phyloP scores from a whole-genome alignment of 2,888 invertebrate species.

The Willowsia nigromaculata region DNA sequence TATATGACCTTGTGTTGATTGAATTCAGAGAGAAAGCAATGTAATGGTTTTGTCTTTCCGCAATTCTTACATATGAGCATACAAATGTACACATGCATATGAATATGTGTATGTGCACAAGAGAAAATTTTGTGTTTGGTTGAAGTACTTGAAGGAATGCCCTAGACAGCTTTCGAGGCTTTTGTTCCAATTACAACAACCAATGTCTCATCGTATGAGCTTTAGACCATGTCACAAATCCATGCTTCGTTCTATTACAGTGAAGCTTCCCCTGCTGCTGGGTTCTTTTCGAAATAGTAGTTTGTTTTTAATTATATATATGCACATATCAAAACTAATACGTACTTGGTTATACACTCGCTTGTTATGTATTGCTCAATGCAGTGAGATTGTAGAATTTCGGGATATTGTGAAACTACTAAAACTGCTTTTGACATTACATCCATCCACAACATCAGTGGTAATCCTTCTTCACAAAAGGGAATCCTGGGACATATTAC shows the following conservation, averaged over 20 bases:
- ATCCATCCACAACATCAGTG: conserved; percentile 34
- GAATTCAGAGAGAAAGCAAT: conserved; percentile 2
- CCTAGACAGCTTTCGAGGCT: conserved; percentile 40
- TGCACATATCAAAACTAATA: neutral
- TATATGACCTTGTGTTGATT: conserved; percentile 45
- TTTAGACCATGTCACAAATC: conserved; percentile 33
- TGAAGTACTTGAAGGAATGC: conserved; percentile 15
- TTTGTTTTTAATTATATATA: conserved; percentile 31
- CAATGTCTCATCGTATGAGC: conserved; percentile 24
- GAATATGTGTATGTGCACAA: neutral
- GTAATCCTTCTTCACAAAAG: conserved; percentile 46
- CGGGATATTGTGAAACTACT: conserved; percentile 1
- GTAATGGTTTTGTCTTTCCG: neutral
- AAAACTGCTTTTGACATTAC: conserved; percentile 45
- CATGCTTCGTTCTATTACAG: neutral
- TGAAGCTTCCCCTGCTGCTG: neutral
- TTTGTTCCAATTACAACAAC: conserved; percentile 45
- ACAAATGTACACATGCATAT: neutral
- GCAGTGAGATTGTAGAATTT: conserved; percentile 17
- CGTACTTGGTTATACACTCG: neutral
- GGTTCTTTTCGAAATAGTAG: neutral
- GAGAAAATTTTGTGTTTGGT: neutral
- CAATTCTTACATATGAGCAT: neutral
- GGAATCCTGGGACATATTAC: conserved; percentile 51
- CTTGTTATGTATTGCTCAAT: neutral